Conservation (phyloP, 2,888 invertebrate genomes). For the Drosophila nigricruria region DNA sequence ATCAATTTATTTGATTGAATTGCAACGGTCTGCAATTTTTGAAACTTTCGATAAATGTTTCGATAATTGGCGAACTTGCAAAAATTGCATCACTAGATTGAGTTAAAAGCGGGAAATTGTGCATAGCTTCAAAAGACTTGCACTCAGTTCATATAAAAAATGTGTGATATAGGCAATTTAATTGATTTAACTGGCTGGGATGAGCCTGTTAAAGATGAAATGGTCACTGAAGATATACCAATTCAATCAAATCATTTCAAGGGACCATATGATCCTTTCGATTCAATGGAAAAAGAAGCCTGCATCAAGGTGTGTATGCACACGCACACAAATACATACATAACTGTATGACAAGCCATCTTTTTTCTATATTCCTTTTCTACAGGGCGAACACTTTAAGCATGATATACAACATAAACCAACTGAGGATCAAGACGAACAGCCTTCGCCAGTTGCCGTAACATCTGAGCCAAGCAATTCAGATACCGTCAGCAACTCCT, state of each 20-base stretch:
- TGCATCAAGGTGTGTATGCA: constrained; percentile 57
- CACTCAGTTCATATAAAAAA: constrained; percentile 28
- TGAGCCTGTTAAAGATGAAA: constrained; percentile 46
- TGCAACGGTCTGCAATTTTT: neutral
- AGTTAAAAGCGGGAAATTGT: constrained; percentile 50
- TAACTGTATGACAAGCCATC: constrained; percentile 3
- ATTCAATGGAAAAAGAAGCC: constrained; percentile 64
- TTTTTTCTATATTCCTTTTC: neutral
- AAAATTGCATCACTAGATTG: constrained; percentile 32
- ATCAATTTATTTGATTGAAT: neutral
- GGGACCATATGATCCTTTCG: constrained; percentile 72
- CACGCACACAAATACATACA: neutral
- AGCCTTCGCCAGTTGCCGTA: constrained; percentile 57
- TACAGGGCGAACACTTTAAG: constrained; percentile 44
- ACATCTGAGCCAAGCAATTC: constrained; percentile 10
- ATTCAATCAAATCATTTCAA: constrained; percentile 40
- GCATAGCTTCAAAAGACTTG: constrained; percentile 38
- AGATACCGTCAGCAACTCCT: neutral
- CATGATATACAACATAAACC: constrained; percentile 6
- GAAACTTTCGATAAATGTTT: constrained; percentile 25
- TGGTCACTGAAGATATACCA: constrained; percentile 20
- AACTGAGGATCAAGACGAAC: constrained; percentile 28
- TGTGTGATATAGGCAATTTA: constrained; percentile 62
- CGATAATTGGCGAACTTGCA: constrained; percentile 7
- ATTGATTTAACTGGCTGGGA: constrained; percentile 60